Evolutionary conservation across 2,888 invertebrate genomes (phyloP).

Genomic region (Plagiodera versicolora): DNA sequence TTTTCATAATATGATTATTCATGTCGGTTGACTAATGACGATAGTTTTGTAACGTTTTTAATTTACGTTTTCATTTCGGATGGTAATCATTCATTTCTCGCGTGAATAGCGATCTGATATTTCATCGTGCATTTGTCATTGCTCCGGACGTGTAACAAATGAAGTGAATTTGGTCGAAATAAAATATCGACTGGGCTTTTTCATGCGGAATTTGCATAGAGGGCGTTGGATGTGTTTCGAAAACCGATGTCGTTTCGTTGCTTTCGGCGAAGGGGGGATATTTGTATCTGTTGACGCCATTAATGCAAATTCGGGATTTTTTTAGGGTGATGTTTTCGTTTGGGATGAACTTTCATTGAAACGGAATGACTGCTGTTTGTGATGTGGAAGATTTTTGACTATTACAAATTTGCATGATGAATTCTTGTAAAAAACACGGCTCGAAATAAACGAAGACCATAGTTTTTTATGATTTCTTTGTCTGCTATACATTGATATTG

Average conservation of each 20-base stretch:
- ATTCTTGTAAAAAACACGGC: too few species aligned
- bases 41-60: slow-evolving; percentile 28
- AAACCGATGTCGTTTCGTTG: slow-evolving; percentile 7
- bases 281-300: slow-evolving; percentile 1
- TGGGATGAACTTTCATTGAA: not conserved
- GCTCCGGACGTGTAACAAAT: slow-evolving; percentile 33
- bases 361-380: not conserved
- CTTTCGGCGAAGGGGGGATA: not conserved
- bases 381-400: too few species aligned
- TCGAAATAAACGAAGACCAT: too few species aligned
- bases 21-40: slow-evolving; percentile 1
- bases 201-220: slow-evolving; percentile 27
- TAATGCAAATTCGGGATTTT: slow-evolving; percentile 12
- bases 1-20: slow-evolving; percentile 5
- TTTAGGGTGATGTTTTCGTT: not conserved
- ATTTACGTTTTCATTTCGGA: slow-evolving; percentile 31
- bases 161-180: slow-evolving; percentile 33
- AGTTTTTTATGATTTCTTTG: too few species aligned
- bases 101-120: slow-evolving; percentile 33
- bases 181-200: slow-evolving; percentile 25
- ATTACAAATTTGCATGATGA: too few species aligned
- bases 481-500: too few species aligned
- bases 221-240: not conserved
- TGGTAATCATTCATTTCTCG: slow-evolving; percentile 34
- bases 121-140: slow-evolving; percentile 31